These are phyloP conservation scores for Phycodurus eques DNA, from an alignment of 2,113 vertebrate species.

Conservation along the genomic window DNA sequence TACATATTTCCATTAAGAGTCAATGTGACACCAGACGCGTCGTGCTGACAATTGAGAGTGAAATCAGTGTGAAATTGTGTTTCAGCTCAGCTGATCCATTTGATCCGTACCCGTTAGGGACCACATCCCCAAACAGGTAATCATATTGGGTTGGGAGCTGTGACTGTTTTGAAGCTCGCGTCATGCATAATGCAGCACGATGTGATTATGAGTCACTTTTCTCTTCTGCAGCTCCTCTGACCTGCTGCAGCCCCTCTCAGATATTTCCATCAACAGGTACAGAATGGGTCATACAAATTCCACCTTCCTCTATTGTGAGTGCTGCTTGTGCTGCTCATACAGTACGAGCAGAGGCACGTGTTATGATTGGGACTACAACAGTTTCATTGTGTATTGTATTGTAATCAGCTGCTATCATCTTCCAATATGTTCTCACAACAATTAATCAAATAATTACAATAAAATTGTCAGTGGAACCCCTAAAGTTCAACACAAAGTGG, in stretches of 20 bases:
- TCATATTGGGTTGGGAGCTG: slow-evolving; percentile 67
- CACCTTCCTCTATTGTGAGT: slow-evolving; percentile 11
- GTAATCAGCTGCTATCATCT: slow-evolving; percentile 9
- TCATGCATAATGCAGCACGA: slow-evolving; percentile 66
- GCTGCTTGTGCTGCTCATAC: slow-evolving; percentile 4
- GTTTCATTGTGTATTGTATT: slow-evolving; percentile 14
- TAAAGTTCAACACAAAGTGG: neutral
- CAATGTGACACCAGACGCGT: slow-evolving; percentile 66
- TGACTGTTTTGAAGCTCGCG: slow-evolving; percentile 59
- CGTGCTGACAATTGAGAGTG: slow-evolving; percentile 70
- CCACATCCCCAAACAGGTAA: slow-evolving; percentile 72
- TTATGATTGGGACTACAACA: slow-evolving; percentile 11
- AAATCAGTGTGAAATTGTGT: slow-evolving; percentile 76
- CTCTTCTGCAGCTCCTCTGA: slow-evolving; percentile 63
- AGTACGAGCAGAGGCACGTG: slow-evolving; percentile 17
- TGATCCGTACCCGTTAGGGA: slow-evolving; percentile 72
- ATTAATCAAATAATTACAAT: neutral
- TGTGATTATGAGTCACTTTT: slow-evolving; percentile 64
- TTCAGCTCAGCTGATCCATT: slow-evolving; percentile 74
- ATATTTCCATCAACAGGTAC: slow-evolving; percentile 65
- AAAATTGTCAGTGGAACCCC: neutral
- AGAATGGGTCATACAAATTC: slow-evolving; percentile 32
- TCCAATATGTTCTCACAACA: neutral
- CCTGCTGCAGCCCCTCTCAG: slow-evolving; percentile 53
- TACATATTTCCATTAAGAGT: slow-evolving; percentile 72